Conservation (phyloP, 30 jellyfish, hydroid and myxozoan genomes). For the Chrysaora quinquecirrha region DNA sequence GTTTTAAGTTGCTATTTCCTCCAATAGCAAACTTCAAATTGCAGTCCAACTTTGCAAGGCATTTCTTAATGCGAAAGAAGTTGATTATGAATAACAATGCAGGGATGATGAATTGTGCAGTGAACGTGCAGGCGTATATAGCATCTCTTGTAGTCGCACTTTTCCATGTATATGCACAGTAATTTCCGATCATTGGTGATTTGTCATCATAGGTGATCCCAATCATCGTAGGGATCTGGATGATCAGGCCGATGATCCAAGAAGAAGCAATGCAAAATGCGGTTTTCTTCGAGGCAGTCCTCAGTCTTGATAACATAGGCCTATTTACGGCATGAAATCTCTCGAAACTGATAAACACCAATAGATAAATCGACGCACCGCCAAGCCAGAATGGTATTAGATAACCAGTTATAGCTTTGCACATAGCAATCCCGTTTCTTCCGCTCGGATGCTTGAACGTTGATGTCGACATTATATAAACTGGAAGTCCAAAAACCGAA, state of each 20-base stretch:
- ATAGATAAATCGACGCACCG: constrained; percentile 58
- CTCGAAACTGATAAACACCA: constrained; percentile 66
- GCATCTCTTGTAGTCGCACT: not conserved
- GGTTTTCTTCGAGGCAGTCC: not conserved
- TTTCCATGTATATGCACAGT: constrained; percentile 31
- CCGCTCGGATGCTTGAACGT: constrained; percentile 61
- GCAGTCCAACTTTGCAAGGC: not conserved
- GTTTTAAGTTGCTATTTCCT: constrained; percentile 1
- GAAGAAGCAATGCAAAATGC: constrained; percentile 1
- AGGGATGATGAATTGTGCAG: constrained; percentile 35
- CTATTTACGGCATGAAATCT: constrained; percentile 52
- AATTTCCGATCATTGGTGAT: constrained; percentile 46
- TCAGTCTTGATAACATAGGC: constrained; percentile 31
- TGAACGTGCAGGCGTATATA: constrained; percentile 28
- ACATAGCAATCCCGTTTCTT: constrained; percentile 29
- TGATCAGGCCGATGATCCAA: constrained; percentile 29
- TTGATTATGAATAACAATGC: constrained; percentile 9
- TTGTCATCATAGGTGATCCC: constrained; percentile 37
- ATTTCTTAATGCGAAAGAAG: constrained; percentile 19
- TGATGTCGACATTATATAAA: constrained; percentile 48
- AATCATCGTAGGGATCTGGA: constrained; percentile 56
- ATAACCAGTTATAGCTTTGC: constrained; percentile 70
- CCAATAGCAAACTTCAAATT: constrained; percentile 17
- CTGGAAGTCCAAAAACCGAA: constrained; percentile 50
- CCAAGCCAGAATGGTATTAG: constrained; percentile 62